phyloP scores from a whole-genome alignment of 2,797 vertebrate species.

The Nannoperca obscura region DNA sequence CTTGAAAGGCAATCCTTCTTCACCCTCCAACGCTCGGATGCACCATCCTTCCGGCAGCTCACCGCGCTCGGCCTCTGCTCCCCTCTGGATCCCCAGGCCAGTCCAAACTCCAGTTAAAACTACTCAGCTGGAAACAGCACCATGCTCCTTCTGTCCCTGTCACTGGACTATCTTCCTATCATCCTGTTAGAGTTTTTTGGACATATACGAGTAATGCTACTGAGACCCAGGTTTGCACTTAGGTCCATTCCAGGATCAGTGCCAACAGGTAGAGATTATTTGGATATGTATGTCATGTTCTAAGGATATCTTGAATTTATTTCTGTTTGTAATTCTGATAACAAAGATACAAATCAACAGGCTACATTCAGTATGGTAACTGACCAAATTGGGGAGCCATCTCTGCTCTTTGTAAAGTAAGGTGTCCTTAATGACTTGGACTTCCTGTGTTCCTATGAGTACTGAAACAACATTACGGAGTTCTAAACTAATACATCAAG shows the following conservation, averaged over 20 bases:
- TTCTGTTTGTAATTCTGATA: neutral
- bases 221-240: slow-evolving; percentile 16
- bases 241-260: neutral
- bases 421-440: neutral
- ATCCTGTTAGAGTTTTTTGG: slow-evolving; percentile 36
- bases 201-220: slow-evolving; percentile 26
- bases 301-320: neutral
- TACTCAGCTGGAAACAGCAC: slow-evolving; percentile 75
- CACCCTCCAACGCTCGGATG: slow-evolving; percentile 76
- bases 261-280: slow-evolving; percentile 9
- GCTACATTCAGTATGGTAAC: neutral
- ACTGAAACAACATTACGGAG: neutral
- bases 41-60: slow-evolving; percentile 73
- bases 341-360: neutral
- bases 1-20: slow-evolving; percentile 91
- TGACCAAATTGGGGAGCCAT: neutral
- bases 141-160: slow-evolving; percentile 66
- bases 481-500: neutral
- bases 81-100: slow-evolving; percentile 70
- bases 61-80: slow-evolving; percentile 71
- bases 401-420: neutral
- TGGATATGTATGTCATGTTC: slow-evolving; percentile 10
- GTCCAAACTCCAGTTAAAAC: slow-evolving; percentile 75
- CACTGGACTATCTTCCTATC: slow-evolving; percentile 56
- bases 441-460: neutral